Percentiles rank a stretch among this genome's conserved stretches.
Conservation (phyloP, 2,888 invertebrate genomes). For the Exocentrus adspersus region DNA sequence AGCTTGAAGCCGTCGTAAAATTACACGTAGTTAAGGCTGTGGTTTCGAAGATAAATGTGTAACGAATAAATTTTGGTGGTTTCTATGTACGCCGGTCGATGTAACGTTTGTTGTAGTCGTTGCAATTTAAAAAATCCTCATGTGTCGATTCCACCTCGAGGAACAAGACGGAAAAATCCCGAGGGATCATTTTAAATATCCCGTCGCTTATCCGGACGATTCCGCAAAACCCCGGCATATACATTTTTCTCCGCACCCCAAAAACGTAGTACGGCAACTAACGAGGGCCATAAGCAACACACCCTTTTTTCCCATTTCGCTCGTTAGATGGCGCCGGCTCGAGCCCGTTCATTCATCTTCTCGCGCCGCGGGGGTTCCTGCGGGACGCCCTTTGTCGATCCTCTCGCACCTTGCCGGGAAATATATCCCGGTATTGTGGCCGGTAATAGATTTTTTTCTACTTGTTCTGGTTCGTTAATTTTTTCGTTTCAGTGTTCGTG, state of each 20-base stretch:
- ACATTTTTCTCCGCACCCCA: constrained; percentile 34
- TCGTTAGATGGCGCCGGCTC: constrained; percentile 55
- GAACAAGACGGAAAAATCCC: not conserved
- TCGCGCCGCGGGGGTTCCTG: constrained; percentile 38
- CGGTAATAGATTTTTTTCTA: constrained; percentile 30
- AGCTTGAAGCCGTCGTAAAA: constrained; percentile 4
- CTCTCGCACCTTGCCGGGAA: constrained; percentile 22
- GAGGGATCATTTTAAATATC: not conserved
- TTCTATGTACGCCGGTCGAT: no score
- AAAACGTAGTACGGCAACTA: constrained; percentile 34
- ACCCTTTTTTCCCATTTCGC: constrained; percentile 45
- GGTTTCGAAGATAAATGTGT: not conserved
- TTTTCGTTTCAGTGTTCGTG: constrained; percentile 29
- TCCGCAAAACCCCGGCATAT: constrained; percentile 22
- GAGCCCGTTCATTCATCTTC: constrained; percentile 57
- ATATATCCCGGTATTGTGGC: constrained; percentile 28
- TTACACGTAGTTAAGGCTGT: constrained; percentile 13
- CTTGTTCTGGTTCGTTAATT: constrained; percentile 31
- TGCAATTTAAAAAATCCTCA: no score
- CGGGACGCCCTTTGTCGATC: constrained; percentile 18
- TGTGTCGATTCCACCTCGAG: not conserved
- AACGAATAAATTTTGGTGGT: no score
- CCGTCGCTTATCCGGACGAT: not conserved
- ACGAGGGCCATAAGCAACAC: constrained; percentile 42
- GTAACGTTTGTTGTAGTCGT: no score